Evolutionary conservation across 2,888 invertebrate species (phyloP), one percentile per base, ranked within the genome.

Genomic region (Pherbina coryleti): DNA sequence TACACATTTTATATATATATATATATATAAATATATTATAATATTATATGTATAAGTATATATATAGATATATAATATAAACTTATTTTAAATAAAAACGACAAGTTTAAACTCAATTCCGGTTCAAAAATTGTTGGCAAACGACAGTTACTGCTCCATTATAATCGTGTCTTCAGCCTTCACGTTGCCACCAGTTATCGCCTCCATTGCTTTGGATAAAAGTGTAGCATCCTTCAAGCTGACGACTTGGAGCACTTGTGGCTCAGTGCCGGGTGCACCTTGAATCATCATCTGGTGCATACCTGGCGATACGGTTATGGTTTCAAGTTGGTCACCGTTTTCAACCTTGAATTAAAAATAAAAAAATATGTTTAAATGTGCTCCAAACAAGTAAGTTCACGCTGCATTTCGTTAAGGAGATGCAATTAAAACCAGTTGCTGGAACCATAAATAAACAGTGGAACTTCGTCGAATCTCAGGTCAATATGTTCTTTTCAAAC

Each of bases 271-370:
- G 57, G 93, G 91, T 66, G 92, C 91, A 83, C 93, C 92, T 89
- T 94, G 93, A 89, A 95, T 94, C 92, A 96, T 95, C 92, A 96
- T 95, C 87, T 95, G 95, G 88, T 95, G 94, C 88, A 94, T 93
- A 80, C 95, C 94, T 71, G 94, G 94, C 77, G 94, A 93, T 75
- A 95, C 93, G 22, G 94, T 93, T 82, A 95, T 92, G 19, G 95
- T 93, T 88, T 95, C 95, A 90, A 95, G 92, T 79, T 92, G 92
- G 82, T 93, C 93, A 49, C 94, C 95, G 85, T 93, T 94, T 86
- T 96, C 96, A 83, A 95, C 93, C 93, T 96, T 91, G 3, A 81
- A 62, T 14, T 31, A 31, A 19, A 44, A 73, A 62, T 19, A 25
- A 28, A 72, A 60, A 60, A 19, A 55, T 55, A 55, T 2, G 49